Percentiles rank a stretch among this genome's conserved stretches.
phyloP scores from a whole-genome alignment of 2,888 invertebrate species.

The Stenodema calcarata region DNA sequence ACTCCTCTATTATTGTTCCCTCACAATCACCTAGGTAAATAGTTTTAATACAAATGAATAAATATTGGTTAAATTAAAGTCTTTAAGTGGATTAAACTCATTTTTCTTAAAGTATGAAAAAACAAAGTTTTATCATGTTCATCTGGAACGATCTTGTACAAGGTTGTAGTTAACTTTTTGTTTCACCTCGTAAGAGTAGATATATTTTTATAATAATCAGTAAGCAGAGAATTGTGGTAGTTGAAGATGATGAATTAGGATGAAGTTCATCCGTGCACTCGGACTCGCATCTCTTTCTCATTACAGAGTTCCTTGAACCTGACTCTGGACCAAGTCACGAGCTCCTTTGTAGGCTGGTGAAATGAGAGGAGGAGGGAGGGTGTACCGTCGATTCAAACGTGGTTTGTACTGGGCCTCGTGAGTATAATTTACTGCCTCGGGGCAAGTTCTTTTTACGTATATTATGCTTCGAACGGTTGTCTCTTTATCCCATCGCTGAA shows the following conservation, averaged over 20 bases:
- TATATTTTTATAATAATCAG: no score
- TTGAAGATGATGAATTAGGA: neutral
- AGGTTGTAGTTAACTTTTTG: no score
- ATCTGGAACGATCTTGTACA: no score
- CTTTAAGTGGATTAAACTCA: no score
- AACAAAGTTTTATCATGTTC: no score
- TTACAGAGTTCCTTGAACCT: slow-evolving; percentile 44
- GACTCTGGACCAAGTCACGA: slow-evolving; percentile 31
- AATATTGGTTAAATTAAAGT: no score
- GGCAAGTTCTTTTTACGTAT: neutral
- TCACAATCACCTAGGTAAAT: no score
- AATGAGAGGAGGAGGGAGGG: neutral
- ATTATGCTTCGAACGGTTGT: neutral
- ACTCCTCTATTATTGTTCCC: no score
- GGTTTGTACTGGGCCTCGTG: neutral
- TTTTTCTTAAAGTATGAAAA: no score
- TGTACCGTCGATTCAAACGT: slow-evolving; percentile 9
- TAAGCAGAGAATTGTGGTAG: neutral
- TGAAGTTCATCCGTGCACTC: slow-evolving; percentile 1
- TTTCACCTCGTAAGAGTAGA: no score
- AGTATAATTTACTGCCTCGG: slow-evolving; percentile 8
- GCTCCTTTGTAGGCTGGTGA: neutral
- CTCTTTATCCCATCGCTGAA: neutral
- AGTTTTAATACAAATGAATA: no score
- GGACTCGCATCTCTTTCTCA: slow-evolving; percentile 31